Evolutionary conservation across 92 coral and sea anemone species (phyloP), one percentile per base, ranked within the genome.

Genomic region (Actinostola sp.): DNA sequence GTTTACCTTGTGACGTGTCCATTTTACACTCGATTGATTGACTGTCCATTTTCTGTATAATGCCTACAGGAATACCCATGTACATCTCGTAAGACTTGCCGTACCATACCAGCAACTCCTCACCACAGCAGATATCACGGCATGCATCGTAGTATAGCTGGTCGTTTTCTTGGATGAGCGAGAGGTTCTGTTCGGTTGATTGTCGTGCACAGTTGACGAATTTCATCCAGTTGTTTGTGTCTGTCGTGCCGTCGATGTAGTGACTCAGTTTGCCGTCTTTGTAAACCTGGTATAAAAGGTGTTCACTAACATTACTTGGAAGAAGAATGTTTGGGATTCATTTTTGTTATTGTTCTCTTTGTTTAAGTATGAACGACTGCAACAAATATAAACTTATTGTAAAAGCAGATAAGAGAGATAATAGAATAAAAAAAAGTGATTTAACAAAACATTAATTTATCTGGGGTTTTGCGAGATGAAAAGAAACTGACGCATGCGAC

Each of bases 11-110:
- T 20, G 63, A 73, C 32, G 62, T 75, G 52, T 27, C 25, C 0
- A 53, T 73, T 20, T 75, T 78, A 30, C 19, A 56, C 23, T 85
- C 87, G 3, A 86, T 43, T 43, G 73, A n/a, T n/a, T 68, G 11
- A 88, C 52, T 51, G 92, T 70, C 79, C 92, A n/a, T 95, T 3
- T 91, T 92, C 68, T 95, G 91, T 97, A 95, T 95, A 23, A 97
- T 95, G n/a, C n/a, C n/a, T 23, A 95, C 92, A 1, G 99, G 99
- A 17, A 95, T 83, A 0, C 99, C 99, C 99, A 95, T 95, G 52
- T 95, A 95, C 79, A 91, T 95, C 35, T 91, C 92, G 39, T 95
- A 95, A 10, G 80, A 56, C 30, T 95, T 97, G 5, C 99, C 99
- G 59, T 94, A 94, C 98, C 98, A 94, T 13, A 94, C 88, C 78